phyloP scores from a whole-genome alignment of 2,888 invertebrate genomes.

The Patella depressa region DNA sequence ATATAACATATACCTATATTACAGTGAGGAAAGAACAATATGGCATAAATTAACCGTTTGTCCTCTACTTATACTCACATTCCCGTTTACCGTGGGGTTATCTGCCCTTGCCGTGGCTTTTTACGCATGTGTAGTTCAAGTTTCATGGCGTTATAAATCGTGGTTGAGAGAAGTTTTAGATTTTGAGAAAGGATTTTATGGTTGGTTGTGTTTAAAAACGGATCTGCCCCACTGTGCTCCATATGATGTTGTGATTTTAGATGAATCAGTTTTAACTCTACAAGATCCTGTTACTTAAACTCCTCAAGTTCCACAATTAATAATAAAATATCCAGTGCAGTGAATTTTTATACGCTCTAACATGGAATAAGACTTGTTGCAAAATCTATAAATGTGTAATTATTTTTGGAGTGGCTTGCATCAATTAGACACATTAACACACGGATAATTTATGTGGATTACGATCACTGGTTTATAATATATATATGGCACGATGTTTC shows the following conservation, averaged over 20 bases:
- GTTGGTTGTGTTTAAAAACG: constrained; percentile 81
- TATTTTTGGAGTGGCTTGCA: too few relatives aligned
- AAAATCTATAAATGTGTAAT: too few relatives aligned
- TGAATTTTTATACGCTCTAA: too few relatives aligned
- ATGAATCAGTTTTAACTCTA: constrained; percentile 35
- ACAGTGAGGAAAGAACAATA: constrained; percentile 79
- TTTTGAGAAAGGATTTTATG: constrained; percentile 85
- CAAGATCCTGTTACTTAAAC: background rate
- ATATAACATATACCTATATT: constrained; percentile 82
- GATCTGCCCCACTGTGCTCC: constrained; percentile 82
- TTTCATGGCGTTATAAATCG: constrained; percentile 79
- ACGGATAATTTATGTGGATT: too few relatives aligned
- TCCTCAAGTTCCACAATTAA: too few relatives aligned
- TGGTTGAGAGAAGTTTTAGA: constrained; percentile 83
- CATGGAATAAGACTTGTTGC: too few relatives aligned
- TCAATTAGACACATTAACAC: too few relatives aligned
- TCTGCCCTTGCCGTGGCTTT: constrained; percentile 79
- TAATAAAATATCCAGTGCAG: too few relatives aligned
- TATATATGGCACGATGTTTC: too few relatives aligned
- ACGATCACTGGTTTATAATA: too few relatives aligned
- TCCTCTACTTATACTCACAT: constrained; percentile 79
- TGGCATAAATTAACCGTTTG: constrained; percentile 78
- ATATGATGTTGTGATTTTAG: constrained; percentile 79
- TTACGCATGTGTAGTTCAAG: constrained; percentile 79
- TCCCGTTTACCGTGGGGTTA: constrained; percentile 80